These are phyloP conservation scores for Jordanella pulchra DNA, from an alignment of 2,797 vertebrate genomes.

Conservation along the genomic window DNA sequence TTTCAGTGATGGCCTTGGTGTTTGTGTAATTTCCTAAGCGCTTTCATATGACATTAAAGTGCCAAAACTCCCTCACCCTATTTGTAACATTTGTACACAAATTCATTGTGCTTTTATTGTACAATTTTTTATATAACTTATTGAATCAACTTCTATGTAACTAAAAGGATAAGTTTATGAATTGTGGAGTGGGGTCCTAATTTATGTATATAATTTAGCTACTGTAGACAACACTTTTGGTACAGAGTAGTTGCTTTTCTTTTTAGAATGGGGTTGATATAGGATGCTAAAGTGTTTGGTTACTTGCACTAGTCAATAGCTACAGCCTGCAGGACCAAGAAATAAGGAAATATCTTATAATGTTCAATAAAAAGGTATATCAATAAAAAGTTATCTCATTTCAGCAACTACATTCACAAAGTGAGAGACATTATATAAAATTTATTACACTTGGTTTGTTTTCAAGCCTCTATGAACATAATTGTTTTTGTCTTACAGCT, in stretches of 20 bases:
- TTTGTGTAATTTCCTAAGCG: background rate
- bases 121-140: background rate
- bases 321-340: no score
- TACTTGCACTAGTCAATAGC: no score
- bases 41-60: background rate
- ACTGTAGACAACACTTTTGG: background rate
- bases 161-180: background rate
- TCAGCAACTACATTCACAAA: no score
- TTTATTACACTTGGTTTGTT: background rate
- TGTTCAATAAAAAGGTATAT: no score
- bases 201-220: background rate
- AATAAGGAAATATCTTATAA: no score
- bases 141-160: background rate
- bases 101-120: background rate
- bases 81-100: background rate
- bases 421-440: no score
- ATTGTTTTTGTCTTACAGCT: background rate
- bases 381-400: background rate
- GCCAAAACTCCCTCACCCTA: background rate
- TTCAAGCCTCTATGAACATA: background rate
- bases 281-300: no score
- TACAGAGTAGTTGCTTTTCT: background rate
- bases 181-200: background rate
- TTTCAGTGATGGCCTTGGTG: background rate
- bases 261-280: no score